Conservation (phyloP, 2,113 vertebrate genomes). For the Xenopus borealis region DNA sequence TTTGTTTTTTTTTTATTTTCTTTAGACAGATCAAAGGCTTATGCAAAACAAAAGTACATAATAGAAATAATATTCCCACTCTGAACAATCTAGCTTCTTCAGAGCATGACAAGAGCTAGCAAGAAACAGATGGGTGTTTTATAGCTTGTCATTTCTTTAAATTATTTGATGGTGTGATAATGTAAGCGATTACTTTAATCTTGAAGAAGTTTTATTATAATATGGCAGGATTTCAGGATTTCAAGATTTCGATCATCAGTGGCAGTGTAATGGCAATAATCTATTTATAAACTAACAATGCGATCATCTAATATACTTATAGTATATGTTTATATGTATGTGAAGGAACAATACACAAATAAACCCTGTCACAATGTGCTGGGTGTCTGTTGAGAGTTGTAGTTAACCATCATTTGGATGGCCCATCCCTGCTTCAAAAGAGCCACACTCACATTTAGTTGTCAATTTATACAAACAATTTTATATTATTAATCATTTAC, state of each 20-base stretch:
- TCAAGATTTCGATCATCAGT: not conserved
- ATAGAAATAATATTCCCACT: slow-evolving; percentile 45
- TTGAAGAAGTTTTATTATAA: slow-evolving; percentile 28
- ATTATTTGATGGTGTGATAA: slow-evolving; percentile 30
- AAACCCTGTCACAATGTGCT: too few relatives aligned
- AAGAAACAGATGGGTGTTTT: slow-evolving; percentile 40
- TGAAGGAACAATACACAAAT: too few relatives aligned
- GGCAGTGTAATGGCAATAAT: too few relatives aligned
- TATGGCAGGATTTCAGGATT: not conserved
- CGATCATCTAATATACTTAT: too few relatives aligned
- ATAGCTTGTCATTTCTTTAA: slow-evolving; percentile 32
- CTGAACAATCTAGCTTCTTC: slow-evolving; percentile 29
- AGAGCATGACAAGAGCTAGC: slow-evolving; percentile 12
- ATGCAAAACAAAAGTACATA: slow-evolving; percentile 35
- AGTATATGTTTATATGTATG: too few relatives aligned
- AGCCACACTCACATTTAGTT: too few relatives aligned
- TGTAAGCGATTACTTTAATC: slow-evolving; percentile 8
- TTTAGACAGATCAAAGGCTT: slow-evolving; percentile 43
- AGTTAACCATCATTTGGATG: too few relatives aligned
- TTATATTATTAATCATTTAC: too few relatives aligned
- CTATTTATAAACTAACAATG: too few relatives aligned
- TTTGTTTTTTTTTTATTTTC: slow-evolving; percentile 37
- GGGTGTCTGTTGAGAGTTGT: too few relatives aligned
- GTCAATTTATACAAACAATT: too few relatives aligned
- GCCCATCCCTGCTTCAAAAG: too few relatives aligned